phyloP scores from a whole-genome alignment of 1,140 invertebrate genomes.

The Scaptomyza montana region DNA sequence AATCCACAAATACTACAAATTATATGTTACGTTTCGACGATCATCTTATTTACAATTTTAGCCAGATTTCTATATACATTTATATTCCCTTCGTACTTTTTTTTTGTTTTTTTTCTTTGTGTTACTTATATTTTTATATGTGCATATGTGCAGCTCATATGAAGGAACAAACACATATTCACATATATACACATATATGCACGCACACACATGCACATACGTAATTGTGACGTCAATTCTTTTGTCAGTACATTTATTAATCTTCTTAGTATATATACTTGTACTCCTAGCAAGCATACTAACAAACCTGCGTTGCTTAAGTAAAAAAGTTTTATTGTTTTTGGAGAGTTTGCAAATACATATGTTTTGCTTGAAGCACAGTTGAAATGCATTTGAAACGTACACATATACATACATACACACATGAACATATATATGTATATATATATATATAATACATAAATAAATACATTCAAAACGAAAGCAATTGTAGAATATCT shows the following conservation, averaged over 20 bases:
- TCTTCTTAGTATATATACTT: slow-evolving; percentile 42
- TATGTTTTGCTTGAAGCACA: neutral
- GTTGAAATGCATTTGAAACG: slow-evolving; percentile 44
- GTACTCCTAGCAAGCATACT: slow-evolving; percentile 7
- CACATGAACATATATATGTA: slow-evolving; percentile 40
- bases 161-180: neutral
- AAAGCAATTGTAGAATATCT: slow-evolving; percentile 39
- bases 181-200: slow-evolving; percentile 4
- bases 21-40: slow-evolving; percentile 28
- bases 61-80: slow-evolving; percentile 31
- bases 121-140: slow-evolving; percentile 6
- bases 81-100: slow-evolving; percentile 3
- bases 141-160: slow-evolving; percentile 15
- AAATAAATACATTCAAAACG: slow-evolving; percentile 68
- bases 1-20: slow-evolving; percentile 33
- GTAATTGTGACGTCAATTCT: slow-evolving; percentile 39
- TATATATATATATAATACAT: slow-evolving; percentile 67
- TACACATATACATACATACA: slow-evolving; percentile 77
- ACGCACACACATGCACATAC: slow-evolving; percentile 10
- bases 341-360: slow-evolving; percentile 2
- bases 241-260: slow-evolving; percentile 43
- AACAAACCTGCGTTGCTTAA: slow-evolving; percentile 37
- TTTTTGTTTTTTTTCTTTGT: slow-evolving; percentile 13
- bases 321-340: slow-evolving; percentile 35
- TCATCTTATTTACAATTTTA: slow-evolving; percentile 12